phyloP scores from a whole-genome alignment of 2,797 vertebrate genomes.

The Enteromius trimaculatus region DNA sequence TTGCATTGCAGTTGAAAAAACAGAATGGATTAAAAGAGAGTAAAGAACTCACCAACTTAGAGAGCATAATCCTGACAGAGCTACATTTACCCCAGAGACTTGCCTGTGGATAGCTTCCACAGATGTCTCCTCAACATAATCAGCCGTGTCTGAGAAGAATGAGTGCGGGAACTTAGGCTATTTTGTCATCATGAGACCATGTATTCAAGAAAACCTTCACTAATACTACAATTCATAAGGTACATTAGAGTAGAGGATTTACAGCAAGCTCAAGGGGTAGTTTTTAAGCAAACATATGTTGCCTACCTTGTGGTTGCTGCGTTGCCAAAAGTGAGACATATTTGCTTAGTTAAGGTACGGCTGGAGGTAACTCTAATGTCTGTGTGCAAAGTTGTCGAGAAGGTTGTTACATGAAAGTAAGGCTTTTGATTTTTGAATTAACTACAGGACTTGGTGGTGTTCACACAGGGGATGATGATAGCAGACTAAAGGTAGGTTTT shows the following conservation, averaged over 20 bases:
- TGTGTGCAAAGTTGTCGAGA: not conserved
- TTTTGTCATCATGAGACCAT: not conserved
- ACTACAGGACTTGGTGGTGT: conserved; percentile 71
- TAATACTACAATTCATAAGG: not conserved
- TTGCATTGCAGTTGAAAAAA: not conserved
- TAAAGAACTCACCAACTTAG: not conserved
- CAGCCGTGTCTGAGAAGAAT: not conserved
- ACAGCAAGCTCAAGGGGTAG: not conserved
- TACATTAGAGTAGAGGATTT: not conserved
- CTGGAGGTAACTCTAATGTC: not conserved
- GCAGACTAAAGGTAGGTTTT: conserved; percentile 66
- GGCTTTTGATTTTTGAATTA: conserved; percentile 1
- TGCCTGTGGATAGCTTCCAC: not conserved
- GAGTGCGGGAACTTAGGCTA: not conserved
- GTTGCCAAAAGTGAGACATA: not conserved
- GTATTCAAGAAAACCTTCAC: not conserved
- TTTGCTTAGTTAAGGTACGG: too few species aligned
- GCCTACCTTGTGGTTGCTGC: not conserved
- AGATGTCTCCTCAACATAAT: not conserved
- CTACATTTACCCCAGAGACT: not conserved
- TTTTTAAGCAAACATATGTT: not conserved
- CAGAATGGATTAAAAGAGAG: not conserved
- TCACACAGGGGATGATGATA: conserved; percentile 48
- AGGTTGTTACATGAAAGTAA: not conserved
- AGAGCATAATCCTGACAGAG: not conserved